phyloP scores from a whole-genome alignment of 23 tunicate genomes.

The Aplidium turbinatum region DNA sequence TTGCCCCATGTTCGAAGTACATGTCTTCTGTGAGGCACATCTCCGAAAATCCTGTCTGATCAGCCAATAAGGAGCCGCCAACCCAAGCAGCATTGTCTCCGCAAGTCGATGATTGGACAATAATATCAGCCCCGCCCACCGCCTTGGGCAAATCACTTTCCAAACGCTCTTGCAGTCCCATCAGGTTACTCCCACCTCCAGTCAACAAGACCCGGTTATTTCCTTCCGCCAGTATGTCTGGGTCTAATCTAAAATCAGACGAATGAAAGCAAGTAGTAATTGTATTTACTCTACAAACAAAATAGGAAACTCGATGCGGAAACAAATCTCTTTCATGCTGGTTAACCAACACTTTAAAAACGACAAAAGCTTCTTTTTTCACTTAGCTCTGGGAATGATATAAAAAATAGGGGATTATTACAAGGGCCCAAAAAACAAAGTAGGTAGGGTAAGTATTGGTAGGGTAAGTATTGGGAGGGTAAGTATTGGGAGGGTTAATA shows the following conservation, averaged over 20 bases:
- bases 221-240: conserved; percentile 30
- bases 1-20: conserved; percentile 73
- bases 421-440: too few species aligned
- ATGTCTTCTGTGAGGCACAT: conserved; percentile 61
- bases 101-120: not conserved
- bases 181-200: conserved; percentile 53
- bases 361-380: too few species aligned
- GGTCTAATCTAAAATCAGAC: conserved; percentile 70
- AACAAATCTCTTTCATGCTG: too few species aligned
- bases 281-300: too few species aligned
- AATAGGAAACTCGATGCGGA: too few species aligned
- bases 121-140: not conserved
- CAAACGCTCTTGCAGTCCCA: conserved; percentile 44
- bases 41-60: conserved; percentile 41
- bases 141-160: conserved; percentile 20
- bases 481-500: too few species aligned
- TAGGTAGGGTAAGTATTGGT: too few species aligned
- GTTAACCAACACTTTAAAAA: too few species aligned
- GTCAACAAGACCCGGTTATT: conserved; percentile 40
- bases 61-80: conserved; percentile 68
- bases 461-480: too few species aligned
- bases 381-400: too few species aligned
- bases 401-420: too few species aligned
- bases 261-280: too few species aligned
- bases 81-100: conserved; percentile 66